Base-by-base conservation (phyloP, 1,140 invertebrate genomes). In the Atopsyche davidsoni region DNA sequence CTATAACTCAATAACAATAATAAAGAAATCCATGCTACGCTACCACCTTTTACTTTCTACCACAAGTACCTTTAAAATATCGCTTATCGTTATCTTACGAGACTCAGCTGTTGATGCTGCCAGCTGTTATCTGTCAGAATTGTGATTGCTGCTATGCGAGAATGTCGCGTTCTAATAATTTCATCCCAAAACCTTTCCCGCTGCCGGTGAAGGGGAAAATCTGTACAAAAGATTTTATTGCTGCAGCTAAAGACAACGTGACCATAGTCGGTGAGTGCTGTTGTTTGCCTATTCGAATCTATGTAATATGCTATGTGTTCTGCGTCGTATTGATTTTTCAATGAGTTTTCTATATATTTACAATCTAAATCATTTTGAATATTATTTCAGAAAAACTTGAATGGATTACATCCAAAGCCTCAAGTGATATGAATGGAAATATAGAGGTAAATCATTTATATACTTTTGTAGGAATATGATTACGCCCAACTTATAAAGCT, bases 361-460 rank as follows among this genome's bases (percentile, higher is more conserved):
- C n/a, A n/a, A n/a, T n/a, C n/a, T n/a, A n/a, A n/a, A n/a, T n/a
- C n/a, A n/a, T n/a, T n/a, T n/a, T n/a, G n/a, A n/a, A n/a, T n/a
- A n/a, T n/a, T n/a, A n/a, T 77, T 78, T 56, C 68, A 87, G 85
- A 85, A 61, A 75, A 76, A 62, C 79, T 86, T 63, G 85, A 85
- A 48, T 85, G 79, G 68, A 65, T 82, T 2, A 87, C 86, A 63
- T 72, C 78, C 31, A 79, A 83, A 10, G 77, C 87, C 16, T 81
- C 79, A 61, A 77, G 78, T 68, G 85, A 87, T 59, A 83, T 88
- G 75, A 76, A 79, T 65, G 79, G 78, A 59, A 87, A 86, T 65
- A 79, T 87, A 59, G 75, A 80, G 60, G 85, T 86, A 75, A 44
- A 19, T 24, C 16, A 51, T 39, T 40, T 31, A n/a, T n/a, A n/a